These are phyloP conservation scores for Brachyistius frenatus DNA, from an alignment of 2,113 vertebrate genomes.

Conservation along the genomic window DNA sequence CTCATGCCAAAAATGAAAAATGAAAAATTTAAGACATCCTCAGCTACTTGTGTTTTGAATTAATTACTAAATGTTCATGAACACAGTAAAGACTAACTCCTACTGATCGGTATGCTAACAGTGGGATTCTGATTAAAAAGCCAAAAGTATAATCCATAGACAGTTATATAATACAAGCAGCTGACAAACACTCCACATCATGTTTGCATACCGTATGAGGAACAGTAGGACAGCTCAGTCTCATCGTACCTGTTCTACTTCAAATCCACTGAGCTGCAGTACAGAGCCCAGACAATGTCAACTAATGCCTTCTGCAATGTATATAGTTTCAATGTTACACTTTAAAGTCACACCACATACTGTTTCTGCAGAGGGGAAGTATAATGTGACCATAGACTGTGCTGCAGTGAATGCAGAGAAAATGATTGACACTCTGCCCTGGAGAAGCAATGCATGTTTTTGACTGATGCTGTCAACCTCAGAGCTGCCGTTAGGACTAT, in stretches of 20 bases:
- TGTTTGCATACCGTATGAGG: too few relatives aligned
- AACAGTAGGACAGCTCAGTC: background rate
- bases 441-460: slow-evolving; percentile 10
- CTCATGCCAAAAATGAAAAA: too few relatives aligned
- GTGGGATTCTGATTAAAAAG: too few relatives aligned
- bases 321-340: slow-evolving; percentile 1
- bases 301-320: background rate
- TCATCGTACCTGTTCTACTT: background rate
- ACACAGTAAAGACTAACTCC: too few relatives aligned
- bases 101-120: too few relatives aligned
- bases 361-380: slow-evolving; percentile 4
- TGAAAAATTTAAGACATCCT: too few relatives aligned
- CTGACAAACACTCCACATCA: too few relatives aligned
- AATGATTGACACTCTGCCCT: slow-evolving; percentile 6
- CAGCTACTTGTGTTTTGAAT: too few relatives aligned
- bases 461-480: slow-evolving; percentile 3
- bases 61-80: too few relatives aligned
- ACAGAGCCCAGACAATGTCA: background rate
- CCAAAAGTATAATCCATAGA: too few relatives aligned
- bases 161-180: too few relatives aligned
- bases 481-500: slow-evolving; percentile 4
- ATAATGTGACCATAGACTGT: background rate
- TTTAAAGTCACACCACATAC: background rate
- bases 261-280: slow-evolving; percentile 5
- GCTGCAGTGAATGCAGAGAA: background rate